Conservation (phyloP, 2,113 vertebrate genomes). For the Diadophis punctatus region DNA sequence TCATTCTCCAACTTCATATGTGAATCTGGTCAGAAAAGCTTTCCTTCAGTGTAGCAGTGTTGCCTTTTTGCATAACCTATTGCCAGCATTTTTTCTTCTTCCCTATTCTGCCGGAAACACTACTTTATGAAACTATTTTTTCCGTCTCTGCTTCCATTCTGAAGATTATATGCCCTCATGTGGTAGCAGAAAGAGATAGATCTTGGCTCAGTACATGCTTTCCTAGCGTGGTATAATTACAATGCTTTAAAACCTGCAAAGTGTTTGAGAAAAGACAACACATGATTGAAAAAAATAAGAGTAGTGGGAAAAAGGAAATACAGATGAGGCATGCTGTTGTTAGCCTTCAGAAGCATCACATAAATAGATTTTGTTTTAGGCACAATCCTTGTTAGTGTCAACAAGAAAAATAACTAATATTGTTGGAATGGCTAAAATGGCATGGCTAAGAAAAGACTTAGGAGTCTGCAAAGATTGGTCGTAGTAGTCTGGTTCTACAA, state of each 20-base stretch:
- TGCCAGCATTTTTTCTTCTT: not conserved
- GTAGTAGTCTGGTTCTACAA: not conserved
- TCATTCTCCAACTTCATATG: not conserved
- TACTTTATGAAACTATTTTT: not conserved
- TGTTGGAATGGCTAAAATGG: not conserved
- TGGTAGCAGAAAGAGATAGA: not conserved
- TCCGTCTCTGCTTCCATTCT: not conserved
- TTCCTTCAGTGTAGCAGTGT: not conserved
- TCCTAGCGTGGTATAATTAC: not conserved
- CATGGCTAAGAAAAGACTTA: accelerated
- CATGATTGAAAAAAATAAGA: not conserved
- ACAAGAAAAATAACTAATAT: not conserved
- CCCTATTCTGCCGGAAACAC: not conserved
- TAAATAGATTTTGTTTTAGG: not conserved
- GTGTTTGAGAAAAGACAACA: not conserved
- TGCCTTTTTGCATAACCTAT: not conserved
- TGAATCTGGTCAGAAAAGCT: not conserved
- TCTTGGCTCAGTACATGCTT: not conserved
- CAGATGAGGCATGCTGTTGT: not conserved
- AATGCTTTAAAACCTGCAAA: not conserved
- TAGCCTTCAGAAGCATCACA: not conserved
- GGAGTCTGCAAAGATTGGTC: not conserved
- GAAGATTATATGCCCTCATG: not conserved
- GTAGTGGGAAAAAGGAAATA: not conserved
- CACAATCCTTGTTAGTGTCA: accelerated